Evolutionary conservation across 1,140 invertebrate genomes (phyloP).

Genomic region (Anoplophora glabripennis): DNA sequence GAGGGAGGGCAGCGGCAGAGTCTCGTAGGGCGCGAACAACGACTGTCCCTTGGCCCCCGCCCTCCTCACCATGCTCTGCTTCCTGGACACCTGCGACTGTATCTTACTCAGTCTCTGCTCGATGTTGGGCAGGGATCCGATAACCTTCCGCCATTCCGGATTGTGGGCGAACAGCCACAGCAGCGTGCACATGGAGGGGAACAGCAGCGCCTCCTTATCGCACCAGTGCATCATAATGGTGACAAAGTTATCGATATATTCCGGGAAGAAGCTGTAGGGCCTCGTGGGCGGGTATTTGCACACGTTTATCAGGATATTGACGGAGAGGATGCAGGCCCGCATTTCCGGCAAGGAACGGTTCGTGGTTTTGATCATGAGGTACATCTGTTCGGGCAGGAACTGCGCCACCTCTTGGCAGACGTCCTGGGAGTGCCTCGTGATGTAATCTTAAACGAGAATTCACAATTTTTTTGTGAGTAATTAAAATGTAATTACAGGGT

Average conservation of each 20-base stretch:
- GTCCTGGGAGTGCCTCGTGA: conserved; percentile 54
- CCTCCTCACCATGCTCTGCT: conserved; percentile 39
- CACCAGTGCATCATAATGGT: conserved; percentile 60
- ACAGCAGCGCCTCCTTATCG: conserved; percentile 60
- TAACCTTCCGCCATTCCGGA: conserved; percentile 31
- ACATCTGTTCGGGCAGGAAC: conserved; percentile 49
- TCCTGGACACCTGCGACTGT: conserved; percentile 30
- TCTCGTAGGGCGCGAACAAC: conserved; percentile 25
- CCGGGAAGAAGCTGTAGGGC: conserved; percentile 28
- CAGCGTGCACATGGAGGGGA: conserved; percentile 60
- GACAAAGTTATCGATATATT: conserved; percentile 48
- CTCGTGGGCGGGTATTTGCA: conserved; percentile 45
- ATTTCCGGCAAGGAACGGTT: conserved; percentile 57
- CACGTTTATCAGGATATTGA: conserved; percentile 55
- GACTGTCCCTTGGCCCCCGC: conserved; percentile 20
- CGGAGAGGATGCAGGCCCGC: conserved; percentile 51
- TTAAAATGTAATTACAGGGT: too few species aligned
- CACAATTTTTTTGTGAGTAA: too few species aligned
- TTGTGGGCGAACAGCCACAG: conserved; percentile 59
- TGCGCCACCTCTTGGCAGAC: conserved; percentile 45
- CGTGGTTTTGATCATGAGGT: conserved; percentile 50
- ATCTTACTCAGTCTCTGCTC: conserved; percentile 34
- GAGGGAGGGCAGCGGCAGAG: conserved; percentile 28
- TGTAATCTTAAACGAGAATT: conserved; percentile 51
- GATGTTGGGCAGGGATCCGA: conserved; percentile 35